Evolutionary conservation across 92 coral and sea anemone species (phyloP).

Genomic region (Siderastrea radians): DNA sequence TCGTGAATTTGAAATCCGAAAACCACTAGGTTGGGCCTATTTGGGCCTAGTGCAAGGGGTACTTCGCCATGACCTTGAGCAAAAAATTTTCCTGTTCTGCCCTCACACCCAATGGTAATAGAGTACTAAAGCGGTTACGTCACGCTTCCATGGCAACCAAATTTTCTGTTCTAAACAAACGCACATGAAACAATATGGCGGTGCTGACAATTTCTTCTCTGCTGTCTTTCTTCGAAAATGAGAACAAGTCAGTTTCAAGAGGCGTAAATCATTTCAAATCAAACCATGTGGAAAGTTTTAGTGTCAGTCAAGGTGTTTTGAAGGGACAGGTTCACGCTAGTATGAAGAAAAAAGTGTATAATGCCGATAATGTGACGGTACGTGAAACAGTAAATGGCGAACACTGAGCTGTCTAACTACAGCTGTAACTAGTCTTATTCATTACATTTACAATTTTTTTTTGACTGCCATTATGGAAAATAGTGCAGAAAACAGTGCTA

Average conservation of each 20-base stretch:
- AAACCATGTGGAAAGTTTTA: slow-evolving; percentile 41
- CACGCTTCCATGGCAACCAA: not conserved
- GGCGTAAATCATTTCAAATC: slow-evolving; percentile 67
- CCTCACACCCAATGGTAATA: no score
- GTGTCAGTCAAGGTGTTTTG: not conserved
- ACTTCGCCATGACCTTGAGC: no score
- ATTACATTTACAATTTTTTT: no score
- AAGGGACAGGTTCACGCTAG: slow-evolving; percentile 23
- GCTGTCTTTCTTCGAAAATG: slow-evolving; percentile 44
- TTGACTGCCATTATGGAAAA: no score
- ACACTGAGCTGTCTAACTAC: no score
- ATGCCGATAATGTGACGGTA: slow-evolving; percentile 29
- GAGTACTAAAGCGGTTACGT: slow-evolving; percentile 19
- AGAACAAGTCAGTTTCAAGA: slow-evolving; percentile 52
- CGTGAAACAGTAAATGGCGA: not conserved
- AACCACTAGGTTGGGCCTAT: no score
- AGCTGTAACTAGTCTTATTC: no score
- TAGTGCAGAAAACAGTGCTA: no score
- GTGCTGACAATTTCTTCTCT: slow-evolving; percentile 50
- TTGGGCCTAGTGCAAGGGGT: no score
- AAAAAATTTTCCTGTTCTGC: no score
- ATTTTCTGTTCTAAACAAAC: slow-evolving; percentile 58
- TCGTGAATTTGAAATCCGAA: no score
- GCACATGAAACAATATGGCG: slow-evolving; percentile 39
- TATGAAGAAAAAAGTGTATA: slow-evolving; percentile 28